A percentile compares a stretch with the other conserved stretches of the same genome.
Evolutionary conservation across 1,140 invertebrate species (phyloP).

Genomic region (Drosophila bocqueti): DNA sequence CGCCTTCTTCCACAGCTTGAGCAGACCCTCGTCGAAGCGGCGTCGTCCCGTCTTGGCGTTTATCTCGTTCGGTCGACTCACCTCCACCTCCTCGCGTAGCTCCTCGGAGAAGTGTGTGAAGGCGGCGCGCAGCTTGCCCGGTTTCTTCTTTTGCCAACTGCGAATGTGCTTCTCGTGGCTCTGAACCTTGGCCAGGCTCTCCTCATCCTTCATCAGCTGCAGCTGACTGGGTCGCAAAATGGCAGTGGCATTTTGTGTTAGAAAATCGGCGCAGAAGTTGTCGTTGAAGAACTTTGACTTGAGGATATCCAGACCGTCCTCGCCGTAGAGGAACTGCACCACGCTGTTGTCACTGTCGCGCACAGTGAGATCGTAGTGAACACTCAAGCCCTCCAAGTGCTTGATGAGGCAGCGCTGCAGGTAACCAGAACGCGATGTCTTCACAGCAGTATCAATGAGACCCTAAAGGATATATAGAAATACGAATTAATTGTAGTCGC

Average conservation of each 20-base stretch:
- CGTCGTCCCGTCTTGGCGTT: slow-evolving; percentile 73
- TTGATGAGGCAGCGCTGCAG: slow-evolving; percentile 99
- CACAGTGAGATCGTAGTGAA: slow-evolving; percentile 97
- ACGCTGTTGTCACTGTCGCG: slow-evolving; percentile 97
- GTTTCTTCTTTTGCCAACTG: slow-evolving; percentile 88
- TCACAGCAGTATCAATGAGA: slow-evolving; percentile 94
- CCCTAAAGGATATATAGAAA: slow-evolving; percentile 82
- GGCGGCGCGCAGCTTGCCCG: slow-evolving; percentile 65
- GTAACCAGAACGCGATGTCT: slow-evolving; percentile 98
- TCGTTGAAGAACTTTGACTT: slow-evolving; percentile 94
- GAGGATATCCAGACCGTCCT: slow-evolving; percentile 97
- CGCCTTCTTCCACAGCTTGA: slow-evolving; percentile 88
- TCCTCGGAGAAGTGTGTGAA: slow-evolving; percentile 82
- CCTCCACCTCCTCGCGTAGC: slow-evolving; percentile 73
- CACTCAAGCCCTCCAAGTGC: slow-evolving; percentile 96
- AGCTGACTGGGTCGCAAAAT: slow-evolving; percentile 85
- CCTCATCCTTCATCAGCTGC: slow-evolving; percentile 85
- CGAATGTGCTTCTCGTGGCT: slow-evolving; percentile 86
- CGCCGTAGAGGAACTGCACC: slow-evolving; percentile 99
- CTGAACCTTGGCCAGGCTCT: slow-evolving; percentile 87
- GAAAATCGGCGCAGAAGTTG: slow-evolving; percentile 91
- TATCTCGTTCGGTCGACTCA: slow-evolving; percentile 71
- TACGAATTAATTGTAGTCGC: neutral
- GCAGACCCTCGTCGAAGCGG: slow-evolving; percentile 85
- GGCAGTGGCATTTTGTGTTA: slow-evolving; percentile 91